These are phyloP conservation scores for Rhizoglyphus robini DNA, from an alignment of 1,140 invertebrate genomes.

Conservation along the genomic window DNA sequence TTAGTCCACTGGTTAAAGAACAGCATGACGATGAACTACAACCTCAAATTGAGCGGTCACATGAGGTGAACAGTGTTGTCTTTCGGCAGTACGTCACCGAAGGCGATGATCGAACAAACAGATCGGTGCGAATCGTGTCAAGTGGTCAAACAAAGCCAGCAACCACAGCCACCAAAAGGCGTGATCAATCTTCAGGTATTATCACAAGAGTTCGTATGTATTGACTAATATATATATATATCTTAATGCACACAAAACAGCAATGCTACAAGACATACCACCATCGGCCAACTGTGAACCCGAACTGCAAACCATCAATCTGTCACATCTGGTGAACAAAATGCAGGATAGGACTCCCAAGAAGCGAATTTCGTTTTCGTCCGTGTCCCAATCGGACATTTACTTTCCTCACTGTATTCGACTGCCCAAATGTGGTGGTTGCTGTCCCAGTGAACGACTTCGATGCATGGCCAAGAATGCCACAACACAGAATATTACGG, in stretches of 20 bases:
- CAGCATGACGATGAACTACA: too few species aligned
- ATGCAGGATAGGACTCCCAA: neutral
- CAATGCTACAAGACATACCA: neutral
- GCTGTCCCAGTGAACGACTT: constrained; percentile 18
- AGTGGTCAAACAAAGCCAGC: too few species aligned
- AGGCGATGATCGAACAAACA: too few species aligned
- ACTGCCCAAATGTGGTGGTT: constrained; percentile 19
- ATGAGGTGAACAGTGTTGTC: too few species aligned
- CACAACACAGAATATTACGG: neutral
- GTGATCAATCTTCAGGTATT: too few species aligned
- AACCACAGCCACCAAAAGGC: too few species aligned
- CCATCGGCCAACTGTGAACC: constrained; percentile 1
- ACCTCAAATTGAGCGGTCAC: too few species aligned
- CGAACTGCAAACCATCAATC: neutral
- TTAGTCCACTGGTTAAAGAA: too few species aligned
- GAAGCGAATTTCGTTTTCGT: neutral
- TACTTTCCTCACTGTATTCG: constrained; percentile 22
- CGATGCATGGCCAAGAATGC: neutral
- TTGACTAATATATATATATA: too few species aligned
- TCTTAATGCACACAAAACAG: neutral
- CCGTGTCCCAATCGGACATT: neutral
- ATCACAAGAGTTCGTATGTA: too few species aligned
- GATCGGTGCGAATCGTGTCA: too few species aligned
- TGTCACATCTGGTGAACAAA: neutral
- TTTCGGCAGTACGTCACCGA: too few species aligned